Conservation (phyloP, 2,888 invertebrate species). For the Trachelus iudaicus region DNA sequence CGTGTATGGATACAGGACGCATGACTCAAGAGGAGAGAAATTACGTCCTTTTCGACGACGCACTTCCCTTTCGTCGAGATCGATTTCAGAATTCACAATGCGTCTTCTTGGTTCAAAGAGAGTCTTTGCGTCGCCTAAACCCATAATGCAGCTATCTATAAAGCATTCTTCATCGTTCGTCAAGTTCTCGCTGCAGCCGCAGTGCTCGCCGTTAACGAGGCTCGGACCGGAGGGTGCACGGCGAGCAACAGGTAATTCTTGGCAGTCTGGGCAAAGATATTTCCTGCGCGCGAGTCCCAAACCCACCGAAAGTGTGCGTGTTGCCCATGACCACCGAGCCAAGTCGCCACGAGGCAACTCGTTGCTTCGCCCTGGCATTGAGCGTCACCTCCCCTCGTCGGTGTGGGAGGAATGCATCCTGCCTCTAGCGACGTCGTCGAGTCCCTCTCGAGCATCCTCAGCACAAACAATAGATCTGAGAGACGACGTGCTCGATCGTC, state of each 20-base stretch:
- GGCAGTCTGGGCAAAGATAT: too few relatives aligned
- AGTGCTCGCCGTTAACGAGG: background rate
- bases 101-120: background rate
- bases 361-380: background rate
- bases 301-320: background rate
- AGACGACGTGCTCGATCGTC: too few relatives aligned
- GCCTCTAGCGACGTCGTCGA: conserved; percentile 13
- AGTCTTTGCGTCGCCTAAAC: background rate
- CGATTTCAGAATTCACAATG: background rate
- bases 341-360: background rate
- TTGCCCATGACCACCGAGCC: background rate
- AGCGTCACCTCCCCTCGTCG: background rate
- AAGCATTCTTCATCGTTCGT: too few relatives aligned
- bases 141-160: too few relatives aligned
- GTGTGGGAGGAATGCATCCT: conserved; percentile 19
- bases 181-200: background rate
- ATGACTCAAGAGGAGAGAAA: background rate
- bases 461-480: too few relatives aligned
- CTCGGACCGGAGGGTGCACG: conserved; percentile 22
- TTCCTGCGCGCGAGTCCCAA: too few relatives aligned
- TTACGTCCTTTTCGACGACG: background rate
- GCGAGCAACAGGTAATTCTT: too few relatives aligned
- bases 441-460: background rate
- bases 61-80: background rate
- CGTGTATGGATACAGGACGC: too few relatives aligned